phyloP scores from a whole-genome alignment of 2,113 vertebrate species.

The Bufo bufo region DNA sequence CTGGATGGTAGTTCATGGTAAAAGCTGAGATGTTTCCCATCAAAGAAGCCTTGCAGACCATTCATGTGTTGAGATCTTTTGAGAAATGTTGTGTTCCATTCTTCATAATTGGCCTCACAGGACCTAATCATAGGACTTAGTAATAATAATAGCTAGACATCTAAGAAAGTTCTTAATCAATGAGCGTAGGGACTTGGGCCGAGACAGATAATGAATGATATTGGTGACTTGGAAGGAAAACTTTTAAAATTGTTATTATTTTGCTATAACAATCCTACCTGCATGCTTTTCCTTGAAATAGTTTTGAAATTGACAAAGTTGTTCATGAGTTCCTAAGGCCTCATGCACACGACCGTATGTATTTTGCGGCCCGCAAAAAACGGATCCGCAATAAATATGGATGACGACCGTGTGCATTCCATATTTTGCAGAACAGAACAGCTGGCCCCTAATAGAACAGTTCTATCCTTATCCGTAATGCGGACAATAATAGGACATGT shows the following conservation, averaged over 20 bases:
- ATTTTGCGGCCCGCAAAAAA: too few species aligned
- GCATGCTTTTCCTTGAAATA: not conserved
- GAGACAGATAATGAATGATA: slow-evolving; percentile 32
- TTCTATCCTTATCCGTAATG: too few species aligned
- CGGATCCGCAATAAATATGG: too few species aligned
- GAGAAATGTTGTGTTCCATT: slow-evolving; percentile 54
- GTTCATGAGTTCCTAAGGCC: not conserved
- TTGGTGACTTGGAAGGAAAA: slow-evolving; percentile 4
- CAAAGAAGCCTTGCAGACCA: slow-evolving; percentile 51
- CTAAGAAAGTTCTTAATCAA: slow-evolving; percentile 56
- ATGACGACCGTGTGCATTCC: too few species aligned
- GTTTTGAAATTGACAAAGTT: not conserved
- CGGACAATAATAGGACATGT: too few species aligned
- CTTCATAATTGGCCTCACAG: slow-evolving; percentile 58
- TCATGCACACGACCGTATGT: too few species aligned
- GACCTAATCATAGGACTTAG: slow-evolving; percentile 57
- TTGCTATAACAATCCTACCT: not conserved
- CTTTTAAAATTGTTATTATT: slow-evolving; percentile 32
- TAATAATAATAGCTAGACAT: slow-evolving; percentile 56
- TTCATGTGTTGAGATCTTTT: slow-evolving; percentile 59
- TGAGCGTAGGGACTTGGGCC: slow-evolving; percentile 31
- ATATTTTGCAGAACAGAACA: too few species aligned
- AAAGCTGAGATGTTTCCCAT: slow-evolving; percentile 52
- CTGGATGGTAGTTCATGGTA: slow-evolving; percentile 51
- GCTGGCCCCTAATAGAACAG: too few species aligned